Conservation (phyloP, 2,797 vertebrate species). For the Pipistrellus kuhlii region DNA sequence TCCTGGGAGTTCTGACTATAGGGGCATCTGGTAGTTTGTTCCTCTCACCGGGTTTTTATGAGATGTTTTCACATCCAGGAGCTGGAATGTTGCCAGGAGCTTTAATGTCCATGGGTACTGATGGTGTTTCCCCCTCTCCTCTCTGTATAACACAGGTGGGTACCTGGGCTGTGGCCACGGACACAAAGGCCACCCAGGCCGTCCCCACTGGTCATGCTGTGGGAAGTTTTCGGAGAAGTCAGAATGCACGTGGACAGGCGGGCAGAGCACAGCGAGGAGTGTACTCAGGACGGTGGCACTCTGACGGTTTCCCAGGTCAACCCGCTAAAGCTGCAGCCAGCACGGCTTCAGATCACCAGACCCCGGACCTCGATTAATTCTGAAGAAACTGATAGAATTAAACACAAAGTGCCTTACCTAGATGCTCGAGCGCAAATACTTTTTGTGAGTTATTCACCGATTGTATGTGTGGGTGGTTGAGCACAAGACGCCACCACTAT, state of each 20-base stretch:
- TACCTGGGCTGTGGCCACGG: slow-evolving; percentile 96
- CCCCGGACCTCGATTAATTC: background rate
- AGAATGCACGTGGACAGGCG: slow-evolving; percentile 88
- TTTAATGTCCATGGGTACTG: background rate
- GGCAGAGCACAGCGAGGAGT: slow-evolving; percentile 80
- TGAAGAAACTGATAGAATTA: slow-evolving; percentile 69
- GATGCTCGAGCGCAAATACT: background rate
- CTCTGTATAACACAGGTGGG: slow-evolving; percentile 89
- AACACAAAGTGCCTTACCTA: slow-evolving; percentile 72
- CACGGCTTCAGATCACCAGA: background rate
- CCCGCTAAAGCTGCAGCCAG: background rate
- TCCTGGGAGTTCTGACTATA: background rate
- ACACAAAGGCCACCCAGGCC: slow-evolving; percentile 95
- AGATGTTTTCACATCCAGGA: background rate
- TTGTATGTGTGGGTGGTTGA: accelerated
- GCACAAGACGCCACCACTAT: background rate
- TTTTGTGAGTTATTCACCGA: background rate
- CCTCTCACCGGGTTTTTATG: accelerated
- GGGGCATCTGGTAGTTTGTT: background rate
- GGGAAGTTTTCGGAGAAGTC: slow-evolving; percentile 91
- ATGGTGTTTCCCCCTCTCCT: slow-evolving; percentile 59
- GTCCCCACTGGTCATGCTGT: slow-evolving; percentile 96
- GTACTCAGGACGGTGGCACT: slow-evolving; percentile 92
- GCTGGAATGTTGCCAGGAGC: background rate
- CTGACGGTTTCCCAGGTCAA: slow-evolving; percentile 81